Percentiles rank a stretch among this genome's conserved stretches.
Evolutionary conservation across 2,888 invertebrate genomes (phyloP).

Genomic region (Hedychridium roseum): DNA sequence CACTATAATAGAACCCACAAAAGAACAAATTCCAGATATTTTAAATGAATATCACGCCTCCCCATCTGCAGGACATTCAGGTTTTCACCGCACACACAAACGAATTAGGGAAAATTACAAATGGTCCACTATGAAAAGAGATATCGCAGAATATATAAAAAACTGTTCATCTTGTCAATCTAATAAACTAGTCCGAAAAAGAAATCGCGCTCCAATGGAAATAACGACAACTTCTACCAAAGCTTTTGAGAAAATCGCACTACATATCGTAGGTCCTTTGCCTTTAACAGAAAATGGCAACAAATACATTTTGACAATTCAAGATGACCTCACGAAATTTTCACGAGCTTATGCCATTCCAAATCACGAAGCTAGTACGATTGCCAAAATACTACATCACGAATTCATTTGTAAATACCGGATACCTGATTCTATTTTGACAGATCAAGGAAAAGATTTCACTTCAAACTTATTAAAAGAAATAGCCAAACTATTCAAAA

Average conservation of each 20-base stretch:
- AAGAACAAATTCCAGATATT: too few species aligned
- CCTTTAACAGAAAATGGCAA: constrained; percentile 43
- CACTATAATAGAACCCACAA: too few species aligned
- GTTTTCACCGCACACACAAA: too few species aligned
- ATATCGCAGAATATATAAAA: constrained; percentile 32
- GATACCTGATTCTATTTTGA: constrained; percentile 39
- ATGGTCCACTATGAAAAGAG: constrained; percentile 34
- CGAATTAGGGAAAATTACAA: constrained; percentile 25
- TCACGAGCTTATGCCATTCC: constrained; percentile 44
- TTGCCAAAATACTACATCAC: constrained; percentile 39
- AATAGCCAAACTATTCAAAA: constrained; percentile 41
- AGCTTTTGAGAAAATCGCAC: constrained; percentile 39
- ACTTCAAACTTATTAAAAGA: constrained; percentile 39
- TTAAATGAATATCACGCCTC: too few species aligned
- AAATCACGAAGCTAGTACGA: constrained; percentile 48
- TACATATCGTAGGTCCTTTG: constrained; percentile 53
- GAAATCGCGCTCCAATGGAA: constrained; percentile 43
- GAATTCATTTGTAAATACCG: constrained; percentile 39
- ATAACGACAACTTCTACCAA: constrained; percentile 41
- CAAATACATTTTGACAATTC: constrained; percentile 51
- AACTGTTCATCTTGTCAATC: constrained; percentile 47
- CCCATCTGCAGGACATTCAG: too few species aligned
- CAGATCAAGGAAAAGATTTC: constrained; percentile 46
- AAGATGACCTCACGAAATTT: constrained; percentile 55
- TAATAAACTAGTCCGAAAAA: constrained; percentile 38